Evolutionary conservation across 2,888 invertebrate species (phyloP), one percentile per base, ranked within the genome.

Genomic region (Dermolepida albohirtum): DNA sequence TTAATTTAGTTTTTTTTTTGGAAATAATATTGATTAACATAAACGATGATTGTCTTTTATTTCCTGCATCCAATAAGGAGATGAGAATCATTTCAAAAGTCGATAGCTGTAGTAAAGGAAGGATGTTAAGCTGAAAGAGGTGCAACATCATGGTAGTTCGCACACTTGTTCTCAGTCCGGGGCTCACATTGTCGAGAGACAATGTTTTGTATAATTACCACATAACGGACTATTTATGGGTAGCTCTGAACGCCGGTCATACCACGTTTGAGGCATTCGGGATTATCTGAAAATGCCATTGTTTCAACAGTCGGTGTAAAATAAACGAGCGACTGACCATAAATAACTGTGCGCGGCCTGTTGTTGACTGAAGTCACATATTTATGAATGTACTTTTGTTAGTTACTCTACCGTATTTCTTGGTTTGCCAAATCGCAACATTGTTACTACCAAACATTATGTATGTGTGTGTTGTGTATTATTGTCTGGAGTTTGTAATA

Each of bases 141-240:
- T 16, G 6, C 47, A 17, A 2, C 12, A 10, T 16, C 44, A 44
- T 44, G 2, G 44, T 44, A 44, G 44, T 34, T 34, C 34, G 34
- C 34, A 34, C 34, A 44, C 44, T 12, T 17, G 17, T 14, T 47
- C 17, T 47, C 47, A 16, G 47, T 8, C 14, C 70, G 70, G 72
- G 75, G 76, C 75, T 76, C 75, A 75, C 77, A 78, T 78, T 78
- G 78, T 78, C 74, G 74, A 71, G 74, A 76, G 78, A 78, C 77
- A 78, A 77, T 77, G 78, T 78, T 78, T 78, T 78, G 77, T 78
- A 78, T 79, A 79, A 79, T 79, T 78, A 78, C 79, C 76, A 74
- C 79, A 78, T 79, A 78, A 78, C 78, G 74, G 76, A 77, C 76
- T 76, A 78, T 79, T 79, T 79, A 79, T 79, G 77, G 71, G 71